Percentiles rank a stretch among this genome's conserved stretches.
These are phyloP conservation scores for Phyllotreta striolata DNA, from an alignment of 2,888 invertebrate species.

Conservation along the genomic window DNA sequence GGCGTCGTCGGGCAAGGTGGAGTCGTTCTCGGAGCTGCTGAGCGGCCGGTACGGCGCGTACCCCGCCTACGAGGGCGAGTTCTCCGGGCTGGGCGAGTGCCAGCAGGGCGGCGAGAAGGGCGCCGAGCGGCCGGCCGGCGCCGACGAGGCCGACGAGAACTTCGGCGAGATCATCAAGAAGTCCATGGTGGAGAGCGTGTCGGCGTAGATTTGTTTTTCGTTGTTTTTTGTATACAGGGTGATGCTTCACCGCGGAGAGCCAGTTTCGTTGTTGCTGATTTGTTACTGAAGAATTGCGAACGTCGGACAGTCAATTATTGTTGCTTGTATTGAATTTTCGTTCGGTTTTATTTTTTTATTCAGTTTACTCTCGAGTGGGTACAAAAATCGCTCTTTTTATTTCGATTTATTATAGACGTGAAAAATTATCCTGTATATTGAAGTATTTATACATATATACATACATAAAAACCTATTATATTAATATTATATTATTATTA, in stretches of 20 bases:
- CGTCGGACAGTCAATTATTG: background rate
- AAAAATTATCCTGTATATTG: slow-evolving; percentile 22
- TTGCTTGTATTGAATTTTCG: too few relatives aligned
- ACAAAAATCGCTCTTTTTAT: background rate
- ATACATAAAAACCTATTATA: slow-evolving; percentile 30
- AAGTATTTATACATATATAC: slow-evolving; percentile 31
- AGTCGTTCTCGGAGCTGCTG: slow-evolving; percentile 72
- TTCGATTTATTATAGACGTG: background rate
- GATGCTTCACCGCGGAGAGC: background rate
- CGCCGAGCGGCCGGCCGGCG: slow-evolving; percentile 43
- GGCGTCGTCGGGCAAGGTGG: slow-evolving; percentile 73
- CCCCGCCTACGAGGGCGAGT: slow-evolving; percentile 59
- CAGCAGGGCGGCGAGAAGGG: slow-evolving; percentile 28
- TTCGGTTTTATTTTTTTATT: too few relatives aligned
- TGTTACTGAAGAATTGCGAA: background rate
- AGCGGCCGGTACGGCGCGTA: slow-evolving; percentile 65
- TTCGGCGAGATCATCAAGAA: slow-evolving; percentile 93
- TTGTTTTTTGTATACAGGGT: slow-evolving; percentile 1
- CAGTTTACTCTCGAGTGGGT: background rate
- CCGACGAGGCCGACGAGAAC: slow-evolving; percentile 72
- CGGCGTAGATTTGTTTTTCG: slow-evolving; percentile 67
- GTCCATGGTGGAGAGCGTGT: slow-evolving; percentile 90
- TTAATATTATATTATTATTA: slow-evolving; percentile 55
- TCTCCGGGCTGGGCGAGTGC: slow-evolving; percentile 16
- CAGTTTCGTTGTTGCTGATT: background rate